Base-by-base conservation (phyloP, 1,140 invertebrate species). In the Maconellicoccus hirsutus region DNA sequence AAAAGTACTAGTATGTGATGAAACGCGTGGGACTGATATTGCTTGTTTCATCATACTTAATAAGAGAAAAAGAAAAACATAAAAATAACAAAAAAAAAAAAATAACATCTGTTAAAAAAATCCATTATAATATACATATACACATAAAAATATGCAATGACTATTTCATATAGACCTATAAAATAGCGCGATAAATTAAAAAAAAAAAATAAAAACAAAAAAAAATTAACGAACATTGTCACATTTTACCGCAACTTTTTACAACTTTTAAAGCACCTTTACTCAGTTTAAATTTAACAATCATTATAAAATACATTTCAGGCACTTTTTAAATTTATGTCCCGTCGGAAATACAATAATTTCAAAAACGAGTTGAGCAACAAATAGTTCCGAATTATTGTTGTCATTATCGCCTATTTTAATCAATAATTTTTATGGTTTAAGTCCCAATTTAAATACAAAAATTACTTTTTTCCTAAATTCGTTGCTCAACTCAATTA, bases 1-100 rank as follows among this genome's bases (percentile, higher is more conserved):
- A 22, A 66, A 66, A 66, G 61, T 25, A 66, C 61, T 66, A 59
- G 52, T 59, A 26, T 66, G 61, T 66, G 61, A 66, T 66, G 61
- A 26, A 25, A 66, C 61, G 16, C n/a, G 19, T 66, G 21, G 61
- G 25, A 66, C 22, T 66, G 61, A 66, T 25, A 66, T 26, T 66
- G 21, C 61, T 23, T 19, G 42, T 19, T 52, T 52, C 42, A 52
- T 52, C 42, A 52, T 14, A 38, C 6, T 14, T 6, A 38, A 38
- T n/a, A 38, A 38, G 14, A 38, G 14, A 38, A 38, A 38, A 52
- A 52, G 16, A 16, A 52, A 52, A 52, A 52, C 6, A 52, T 8
- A 14, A 52, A 16, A 16, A 52, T 2, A 52, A 52, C 2, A 52
- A 8, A 14, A 52, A 4, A 52, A 52, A 52, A 52, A 52, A 66